Percentiles rank a stretch among this genome's conserved stretches.
phyloP scores from a whole-genome alignment of 1,140 invertebrate genomes.

The Rhynchophorus ferrugineus region DNA sequence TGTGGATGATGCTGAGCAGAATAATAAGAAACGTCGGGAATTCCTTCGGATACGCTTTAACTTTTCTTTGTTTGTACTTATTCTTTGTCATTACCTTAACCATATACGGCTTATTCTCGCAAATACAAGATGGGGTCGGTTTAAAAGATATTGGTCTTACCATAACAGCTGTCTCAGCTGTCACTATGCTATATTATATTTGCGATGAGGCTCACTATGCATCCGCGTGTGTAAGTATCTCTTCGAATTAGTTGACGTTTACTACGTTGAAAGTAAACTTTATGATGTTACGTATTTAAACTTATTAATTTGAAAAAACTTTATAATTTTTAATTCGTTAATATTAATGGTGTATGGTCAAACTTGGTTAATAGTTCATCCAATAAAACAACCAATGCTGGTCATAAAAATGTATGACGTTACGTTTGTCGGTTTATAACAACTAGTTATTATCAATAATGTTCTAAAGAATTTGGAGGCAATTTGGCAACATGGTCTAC shows the following conservation, averaged over 20 bases:
- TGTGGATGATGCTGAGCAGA: conserved; percentile 58
- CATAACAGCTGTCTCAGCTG: conserved; percentile 53
- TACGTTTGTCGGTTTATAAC: too few relatives aligned
- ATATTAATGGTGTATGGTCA: too few relatives aligned
- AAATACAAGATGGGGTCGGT: conserved; percentile 58
- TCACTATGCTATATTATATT: conserved; percentile 55
- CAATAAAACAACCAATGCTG: too few relatives aligned
- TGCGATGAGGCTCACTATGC: conserved; percentile 61
- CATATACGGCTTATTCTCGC: conserved; percentile 58
- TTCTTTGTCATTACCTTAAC: conserved; percentile 61
- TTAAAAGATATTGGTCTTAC: conserved; percentile 57
- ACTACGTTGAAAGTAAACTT: too few relatives aligned
- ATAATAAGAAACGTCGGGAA: conserved; percentile 53
- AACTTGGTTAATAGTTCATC: too few relatives aligned
- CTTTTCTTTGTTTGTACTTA: conserved; percentile 55
- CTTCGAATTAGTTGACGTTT: not conserved
- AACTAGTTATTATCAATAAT: too few relatives aligned
- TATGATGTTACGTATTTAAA: too few relatives aligned
- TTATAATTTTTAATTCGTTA: too few relatives aligned
- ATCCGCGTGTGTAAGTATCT: conserved; percentile 39
- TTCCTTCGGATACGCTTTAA: conserved; percentile 54
- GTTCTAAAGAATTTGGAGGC: too few relatives aligned
- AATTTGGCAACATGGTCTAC: too few relatives aligned
- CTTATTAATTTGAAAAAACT: too few relatives aligned
- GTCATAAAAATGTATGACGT: too few relatives aligned